Evolutionary conservation across 2,797 vertebrate species (phyloP).

Genomic region (Oreortyx pictus): DNA sequence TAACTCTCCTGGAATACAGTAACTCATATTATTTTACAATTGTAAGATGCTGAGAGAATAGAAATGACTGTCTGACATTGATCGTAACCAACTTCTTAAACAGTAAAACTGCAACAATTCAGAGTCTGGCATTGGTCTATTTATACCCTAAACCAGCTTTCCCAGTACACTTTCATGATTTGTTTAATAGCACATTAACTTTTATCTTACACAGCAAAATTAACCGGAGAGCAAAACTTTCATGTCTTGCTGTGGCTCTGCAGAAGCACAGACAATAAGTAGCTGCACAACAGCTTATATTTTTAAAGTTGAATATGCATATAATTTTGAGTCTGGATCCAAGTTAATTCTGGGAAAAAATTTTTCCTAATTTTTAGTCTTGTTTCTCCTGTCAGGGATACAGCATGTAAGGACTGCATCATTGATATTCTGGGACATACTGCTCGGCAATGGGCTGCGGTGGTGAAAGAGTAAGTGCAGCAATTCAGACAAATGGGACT

Average conservation of each 20-base stretch:
- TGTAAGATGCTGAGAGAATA: background rate
- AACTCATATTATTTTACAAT: constrained; percentile 43
- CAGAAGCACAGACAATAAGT: background rate
- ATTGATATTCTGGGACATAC: constrained; percentile 2
- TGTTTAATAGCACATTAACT: background rate
- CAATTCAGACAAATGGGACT: background rate
- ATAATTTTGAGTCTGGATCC: background rate
- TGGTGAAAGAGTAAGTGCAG: background rate
- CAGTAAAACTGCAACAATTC: background rate
- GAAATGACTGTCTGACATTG: background rate
- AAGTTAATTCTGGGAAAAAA: background rate
- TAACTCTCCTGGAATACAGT: constrained; percentile 34
- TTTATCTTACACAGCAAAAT: background rate
- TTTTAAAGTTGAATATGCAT: constrained; percentile 30
- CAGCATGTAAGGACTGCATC: background rate
- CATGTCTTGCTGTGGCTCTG: background rate
- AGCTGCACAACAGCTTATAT: background rate
- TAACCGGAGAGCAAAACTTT: background rate
- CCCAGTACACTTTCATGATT: background rate
- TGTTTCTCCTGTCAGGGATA: background rate
- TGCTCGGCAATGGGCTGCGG: background rate
- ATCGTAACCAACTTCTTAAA: background rate
- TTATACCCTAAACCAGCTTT: background rate
- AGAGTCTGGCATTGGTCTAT: constrained; percentile 14
- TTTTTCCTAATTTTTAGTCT: background rate